Conservation (phyloP, 2,113 vertebrate species). For the Alligator sinensis region DNA sequence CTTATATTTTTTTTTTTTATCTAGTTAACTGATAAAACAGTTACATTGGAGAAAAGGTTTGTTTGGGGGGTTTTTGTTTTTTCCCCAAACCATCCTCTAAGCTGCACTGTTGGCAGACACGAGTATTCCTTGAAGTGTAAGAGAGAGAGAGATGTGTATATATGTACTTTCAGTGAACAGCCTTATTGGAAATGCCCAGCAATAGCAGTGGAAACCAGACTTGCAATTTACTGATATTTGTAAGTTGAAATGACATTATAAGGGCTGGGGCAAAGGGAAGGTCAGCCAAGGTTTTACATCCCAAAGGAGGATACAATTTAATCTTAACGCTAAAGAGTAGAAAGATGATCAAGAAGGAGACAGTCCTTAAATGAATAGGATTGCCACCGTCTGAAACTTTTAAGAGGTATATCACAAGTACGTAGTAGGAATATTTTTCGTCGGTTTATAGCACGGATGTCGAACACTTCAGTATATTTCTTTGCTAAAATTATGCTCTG, state of each 20-base stretch:
- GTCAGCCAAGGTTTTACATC: not conserved
- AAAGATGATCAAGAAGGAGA: not conserved
- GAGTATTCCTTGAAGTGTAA: not conserved
- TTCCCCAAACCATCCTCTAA: not conserved
- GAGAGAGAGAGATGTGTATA: not conserved
- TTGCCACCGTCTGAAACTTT: not conserved
- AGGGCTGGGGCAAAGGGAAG: not conserved
- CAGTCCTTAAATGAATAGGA: not conserved
- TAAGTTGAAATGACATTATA: not conserved
- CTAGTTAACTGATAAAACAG: not conserved
- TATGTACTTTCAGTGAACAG: not conserved
- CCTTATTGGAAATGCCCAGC: not conserved
- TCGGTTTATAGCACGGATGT: not conserved
- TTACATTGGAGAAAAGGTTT: not conserved
- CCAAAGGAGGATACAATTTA: too few species aligned
- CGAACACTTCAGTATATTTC: not conserved
- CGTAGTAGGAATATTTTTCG: not conserved
- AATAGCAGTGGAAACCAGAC: not conserved
- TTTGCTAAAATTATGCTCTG: not conserved
- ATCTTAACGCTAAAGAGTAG: not conserved
- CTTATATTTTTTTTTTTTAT: not conserved
- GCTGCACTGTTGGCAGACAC: not conserved
- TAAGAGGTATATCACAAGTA: not conserved
- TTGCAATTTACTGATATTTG: not conserved
- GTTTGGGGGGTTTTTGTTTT: not conserved